Evolutionary conservation across 2,888 invertebrate genomes (phyloP).

Genomic region (Geophilus truncorum): DNA sequence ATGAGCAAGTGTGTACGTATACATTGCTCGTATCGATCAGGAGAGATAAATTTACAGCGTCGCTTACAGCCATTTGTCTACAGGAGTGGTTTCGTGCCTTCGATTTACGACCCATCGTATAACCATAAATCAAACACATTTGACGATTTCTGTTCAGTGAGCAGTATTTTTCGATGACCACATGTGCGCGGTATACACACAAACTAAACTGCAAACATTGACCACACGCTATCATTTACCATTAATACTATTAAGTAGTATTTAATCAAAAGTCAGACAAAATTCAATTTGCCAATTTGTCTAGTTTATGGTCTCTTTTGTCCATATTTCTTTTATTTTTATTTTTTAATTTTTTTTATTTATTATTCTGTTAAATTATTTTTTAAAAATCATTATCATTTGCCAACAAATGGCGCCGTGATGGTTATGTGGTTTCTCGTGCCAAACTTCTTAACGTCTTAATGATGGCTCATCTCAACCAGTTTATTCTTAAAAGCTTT

Average conservation of each 20-base stretch:
- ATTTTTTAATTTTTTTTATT: too few species aligned
- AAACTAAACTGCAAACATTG: neutral
- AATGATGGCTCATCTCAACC: conserved; percentile 20
- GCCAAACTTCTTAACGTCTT: conserved; percentile 9
- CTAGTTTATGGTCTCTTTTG: too few species aligned
- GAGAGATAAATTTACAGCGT: conserved; percentile 20
- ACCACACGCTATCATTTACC: neutral
- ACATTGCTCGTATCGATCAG: neutral
- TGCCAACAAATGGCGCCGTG: neutral
- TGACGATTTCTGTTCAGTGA: conserved; percentile 21
- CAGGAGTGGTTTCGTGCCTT: conserved; percentile 18
- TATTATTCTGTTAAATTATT: neutral
- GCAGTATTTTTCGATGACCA: neutral
- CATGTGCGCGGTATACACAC: conserved; percentile 1
- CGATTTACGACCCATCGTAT: conserved; percentile 24
- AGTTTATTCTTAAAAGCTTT: conserved; percentile 13
- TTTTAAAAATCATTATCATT: neutral
- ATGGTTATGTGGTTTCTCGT: neutral
- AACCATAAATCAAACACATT: conserved; percentile 15
- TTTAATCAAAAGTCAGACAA: neutral
- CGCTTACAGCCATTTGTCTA: conserved; percentile 23
- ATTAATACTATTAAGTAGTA: neutral
- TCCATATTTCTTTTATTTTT: too few species aligned
- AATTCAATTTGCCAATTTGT: neutral
- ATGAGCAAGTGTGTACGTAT: neutral